A percentile compares a stretch with the other conserved stretches of the same genome.
These are phyloP conservation scores for Vulpes ferrilata DNA, from an alignment of 2,113 vertebrate species.

Conservation along the genomic window DNA sequence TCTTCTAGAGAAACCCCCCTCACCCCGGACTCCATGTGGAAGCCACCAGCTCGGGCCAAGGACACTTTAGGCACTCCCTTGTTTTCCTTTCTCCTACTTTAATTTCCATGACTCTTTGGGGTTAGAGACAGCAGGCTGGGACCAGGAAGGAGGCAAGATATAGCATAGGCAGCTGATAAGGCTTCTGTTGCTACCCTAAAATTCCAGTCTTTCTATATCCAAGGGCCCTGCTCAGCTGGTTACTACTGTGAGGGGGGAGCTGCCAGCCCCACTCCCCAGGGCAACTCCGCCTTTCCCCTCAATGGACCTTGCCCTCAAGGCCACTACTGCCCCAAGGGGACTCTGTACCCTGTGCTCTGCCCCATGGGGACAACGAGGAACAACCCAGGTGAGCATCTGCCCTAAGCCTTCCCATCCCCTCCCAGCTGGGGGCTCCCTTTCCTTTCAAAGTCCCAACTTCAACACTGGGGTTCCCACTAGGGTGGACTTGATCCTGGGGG, in stretches of 20 bases:
- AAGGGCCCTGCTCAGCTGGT: constrained; percentile 92
- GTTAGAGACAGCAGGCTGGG: neutral
- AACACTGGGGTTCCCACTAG: neutral
- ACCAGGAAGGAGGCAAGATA: fast-evolving
- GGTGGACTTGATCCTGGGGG: neutral
- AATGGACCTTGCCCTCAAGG: constrained; percentile 92
- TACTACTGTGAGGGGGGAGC: constrained; percentile 94
- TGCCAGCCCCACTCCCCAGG: constrained; percentile 85
- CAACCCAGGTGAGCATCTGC: constrained; percentile 86
- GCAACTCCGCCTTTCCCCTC: constrained; percentile 76
- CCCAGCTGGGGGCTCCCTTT: neutral
- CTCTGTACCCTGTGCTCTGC: constrained; percentile 89
- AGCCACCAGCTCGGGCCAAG: neutral
- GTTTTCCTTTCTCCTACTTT: neutral
- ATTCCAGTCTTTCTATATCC: neutral
- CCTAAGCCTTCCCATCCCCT: neutral
- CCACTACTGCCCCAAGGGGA: constrained; percentile 93
- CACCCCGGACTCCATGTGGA: neutral
- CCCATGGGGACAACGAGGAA: constrained; percentile 92
- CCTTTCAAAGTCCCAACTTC: neutral
- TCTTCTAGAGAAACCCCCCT: too few species aligned
- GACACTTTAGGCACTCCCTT: neutral
- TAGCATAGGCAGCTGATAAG: neutral
- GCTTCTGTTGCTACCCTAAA: neutral
- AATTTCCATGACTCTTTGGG: neutral